Base-by-base conservation (phyloP, 2,888 invertebrate species). In the Drosophila multiciliata region DNA sequence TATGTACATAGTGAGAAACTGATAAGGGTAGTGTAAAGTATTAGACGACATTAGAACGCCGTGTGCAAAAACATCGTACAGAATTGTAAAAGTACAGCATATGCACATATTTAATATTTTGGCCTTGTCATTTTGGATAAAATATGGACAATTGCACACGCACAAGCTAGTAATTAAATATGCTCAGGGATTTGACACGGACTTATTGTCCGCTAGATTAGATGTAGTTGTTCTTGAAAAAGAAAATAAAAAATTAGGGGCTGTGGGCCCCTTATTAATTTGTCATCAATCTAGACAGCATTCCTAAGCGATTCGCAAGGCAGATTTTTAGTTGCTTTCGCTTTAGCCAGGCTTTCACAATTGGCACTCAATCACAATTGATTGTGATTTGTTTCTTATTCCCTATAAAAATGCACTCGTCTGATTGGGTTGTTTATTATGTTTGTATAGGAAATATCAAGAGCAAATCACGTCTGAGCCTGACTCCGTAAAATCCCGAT, bases 381-480 rank as follows among this genome's bases (percentile, higher is more conserved):
- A 3, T 26, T 11, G 17, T 26, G 4, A 29, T 20, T 45, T 23
- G 3, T 26, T 26, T 26, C 20, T 15, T 7, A 3, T 15, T 20
- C 3, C 20, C 20, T 45, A 3, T 12, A 33, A 4, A 11, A 54
- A 36, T 36, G 23, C 20, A 20, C 33, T 12, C 1, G 23, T 12
- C 26, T 36, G 6, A 12, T 8, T 35, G 9, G 26, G 26, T 26
- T 6, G 6, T 5, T 91, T 92, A n/a, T 20, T 0, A 36, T 91
- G 92, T 49, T 52, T 55, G 4, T n/a, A 26, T 86, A 95, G 97
- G 84, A 96, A 96, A 63, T 96, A 97, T 53, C 95, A 96, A 77
- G 99, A 99, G 93, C 97, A 98, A 91, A 96, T 99, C 48, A 99
- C 99, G 0, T 96, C 97, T 0, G 96, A 97, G 1, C 92, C 94